These are phyloP conservation scores for Dryobates pubescens DNA, from an alignment of 2,797 vertebrate genomes.

Conservation along the genomic window DNA sequence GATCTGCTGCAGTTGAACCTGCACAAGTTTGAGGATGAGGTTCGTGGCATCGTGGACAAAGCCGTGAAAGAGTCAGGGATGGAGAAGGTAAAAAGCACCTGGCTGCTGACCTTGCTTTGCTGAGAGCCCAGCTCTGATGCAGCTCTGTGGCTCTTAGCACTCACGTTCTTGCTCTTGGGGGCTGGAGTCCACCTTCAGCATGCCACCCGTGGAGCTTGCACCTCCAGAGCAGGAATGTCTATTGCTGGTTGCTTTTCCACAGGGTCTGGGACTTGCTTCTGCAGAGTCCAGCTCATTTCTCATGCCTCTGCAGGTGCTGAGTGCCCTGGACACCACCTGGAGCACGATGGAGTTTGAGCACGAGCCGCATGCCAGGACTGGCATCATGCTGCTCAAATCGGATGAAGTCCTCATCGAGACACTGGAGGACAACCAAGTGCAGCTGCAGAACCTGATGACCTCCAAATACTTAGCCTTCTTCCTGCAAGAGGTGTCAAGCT, in stretches of 20 bases:
- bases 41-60: conserved; percentile 78
- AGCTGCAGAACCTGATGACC: conserved; percentile 78
- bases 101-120: background rate
- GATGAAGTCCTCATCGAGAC: conserved; percentile 76
- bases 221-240: fast-evolving
- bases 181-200: background rate
- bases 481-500: conserved; percentile 73
- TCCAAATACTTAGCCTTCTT: conserved; percentile 80
- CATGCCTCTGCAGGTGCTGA: conserved; percentile 62
- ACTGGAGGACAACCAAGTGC: conserved; percentile 80
- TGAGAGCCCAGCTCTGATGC: background rate
- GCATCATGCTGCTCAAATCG: conserved; percentile 66
- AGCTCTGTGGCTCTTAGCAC: background rate
- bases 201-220: fast-evolving
- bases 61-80: conserved; percentile 76
- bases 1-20: conserved; percentile 79
- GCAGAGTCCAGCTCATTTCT: background rate
- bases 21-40: conserved; percentile 77
- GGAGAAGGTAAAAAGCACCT: conserved; percentile 72
- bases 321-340: conserved; percentile 74
- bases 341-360: conserved; percentile 69
- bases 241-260: fast-evolving
- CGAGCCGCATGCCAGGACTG: conserved; percentile 66
- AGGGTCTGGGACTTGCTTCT: background rate
- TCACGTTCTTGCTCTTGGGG: background rate